Evolutionary conservation across 2,113 vertebrate genomes (phyloP).

Genomic region (Beaufortia kweichowensis): DNA sequence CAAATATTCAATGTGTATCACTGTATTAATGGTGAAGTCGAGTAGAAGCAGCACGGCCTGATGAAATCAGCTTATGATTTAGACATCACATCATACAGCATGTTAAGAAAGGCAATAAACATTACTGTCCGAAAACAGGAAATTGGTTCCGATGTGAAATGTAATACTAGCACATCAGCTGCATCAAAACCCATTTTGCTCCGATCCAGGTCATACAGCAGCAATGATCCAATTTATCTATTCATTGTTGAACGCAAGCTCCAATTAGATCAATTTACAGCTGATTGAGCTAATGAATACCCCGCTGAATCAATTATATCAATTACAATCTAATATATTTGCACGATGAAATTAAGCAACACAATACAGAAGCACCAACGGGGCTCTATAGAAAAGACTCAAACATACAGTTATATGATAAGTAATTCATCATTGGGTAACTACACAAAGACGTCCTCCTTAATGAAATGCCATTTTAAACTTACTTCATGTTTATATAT

Average conservation of each 20-base stretch:
- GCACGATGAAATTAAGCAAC: background rate
- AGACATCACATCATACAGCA: background rate
- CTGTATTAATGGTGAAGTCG: background rate
- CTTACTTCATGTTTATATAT: too few species aligned
- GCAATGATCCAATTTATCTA: constrained; percentile 38
- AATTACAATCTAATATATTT: constrained; percentile 7
- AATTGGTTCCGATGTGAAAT: too few species aligned
- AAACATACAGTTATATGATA: constrained; percentile 52
- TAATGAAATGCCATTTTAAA: too few species aligned
- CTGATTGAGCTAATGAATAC: constrained; percentile 36
- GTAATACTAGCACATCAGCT: background rate
- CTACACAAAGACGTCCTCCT: too few species aligned
- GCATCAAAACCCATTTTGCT: constrained; percentile 44
- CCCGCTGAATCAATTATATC: constrained; percentile 29
- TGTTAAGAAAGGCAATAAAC: too few species aligned
- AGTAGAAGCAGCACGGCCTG: background rate
- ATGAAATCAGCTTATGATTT: constrained; percentile 1
- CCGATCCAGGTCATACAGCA: constrained; percentile 57
- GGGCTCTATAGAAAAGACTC: constrained; percentile 63
- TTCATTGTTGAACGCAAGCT: constrained; percentile 45
- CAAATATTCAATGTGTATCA: background rate
- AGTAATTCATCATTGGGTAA: too few species aligned
- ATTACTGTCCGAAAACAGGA: too few species aligned
- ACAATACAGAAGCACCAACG: background rate
- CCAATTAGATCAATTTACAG: constrained; percentile 11